These are phyloP conservation scores for Entosphenus tridentatus DNA, from an alignment of 2,113 vertebrate species.

Conservation along the genomic window DNA sequence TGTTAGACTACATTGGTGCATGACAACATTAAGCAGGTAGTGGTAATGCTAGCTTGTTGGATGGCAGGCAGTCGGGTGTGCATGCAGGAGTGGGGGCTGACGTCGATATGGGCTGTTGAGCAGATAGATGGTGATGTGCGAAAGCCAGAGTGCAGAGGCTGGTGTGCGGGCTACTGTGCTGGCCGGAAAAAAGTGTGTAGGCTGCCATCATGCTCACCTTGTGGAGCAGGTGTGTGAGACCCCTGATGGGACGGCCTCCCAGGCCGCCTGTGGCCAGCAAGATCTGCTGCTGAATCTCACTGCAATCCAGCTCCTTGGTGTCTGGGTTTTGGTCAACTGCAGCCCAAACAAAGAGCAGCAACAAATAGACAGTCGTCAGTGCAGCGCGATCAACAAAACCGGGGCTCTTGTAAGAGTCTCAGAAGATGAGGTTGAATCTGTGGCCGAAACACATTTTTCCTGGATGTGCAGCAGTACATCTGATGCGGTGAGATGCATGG, in stretches of 20 bases:
- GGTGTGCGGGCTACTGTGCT: background rate
- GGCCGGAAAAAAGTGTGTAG: background rate
- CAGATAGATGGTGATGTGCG: background rate
- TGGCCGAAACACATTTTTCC: background rate
- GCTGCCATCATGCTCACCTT: slow-evolving; percentile 15
- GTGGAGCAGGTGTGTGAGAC: slow-evolving; percentile 39
- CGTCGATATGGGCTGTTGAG: background rate
- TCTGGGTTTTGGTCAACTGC: slow-evolving; percentile 50
- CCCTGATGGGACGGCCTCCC: slow-evolving; percentile 18
- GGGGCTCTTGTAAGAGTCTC: background rate
- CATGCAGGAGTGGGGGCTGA: background rate
- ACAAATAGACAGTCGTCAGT: background rate
- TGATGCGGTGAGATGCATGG: background rate
- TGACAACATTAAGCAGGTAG: too few relatives aligned
- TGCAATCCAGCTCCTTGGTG: slow-evolving; percentile 40
- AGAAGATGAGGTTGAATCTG: background rate
- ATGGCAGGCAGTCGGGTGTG: too few relatives aligned
- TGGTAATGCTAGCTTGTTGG: too few relatives aligned
- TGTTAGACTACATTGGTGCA: too few relatives aligned
- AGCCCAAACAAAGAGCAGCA: background rate
- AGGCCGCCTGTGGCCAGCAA: slow-evolving; percentile 42
- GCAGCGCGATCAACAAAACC: too few relatives aligned
- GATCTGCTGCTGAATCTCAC: slow-evolving; percentile 60
- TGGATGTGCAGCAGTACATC: background rate
- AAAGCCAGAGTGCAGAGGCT: background rate